These are phyloP conservation scores for Acropora tenuis DNA, from an alignment of 64 coral and sea anemone species.

Conservation along the genomic window DNA sequence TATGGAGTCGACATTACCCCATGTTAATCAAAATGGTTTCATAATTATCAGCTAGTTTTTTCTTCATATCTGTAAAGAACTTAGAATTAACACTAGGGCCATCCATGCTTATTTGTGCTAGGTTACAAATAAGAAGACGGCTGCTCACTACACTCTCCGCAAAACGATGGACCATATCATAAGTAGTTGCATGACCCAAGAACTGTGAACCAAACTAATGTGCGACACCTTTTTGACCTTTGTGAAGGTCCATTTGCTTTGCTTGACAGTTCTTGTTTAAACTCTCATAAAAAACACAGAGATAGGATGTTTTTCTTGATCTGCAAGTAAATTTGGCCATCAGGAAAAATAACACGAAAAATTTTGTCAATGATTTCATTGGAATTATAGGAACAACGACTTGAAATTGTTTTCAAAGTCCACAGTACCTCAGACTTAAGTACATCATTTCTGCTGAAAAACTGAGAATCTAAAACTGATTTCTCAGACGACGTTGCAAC, in stretches of 20 bases:
- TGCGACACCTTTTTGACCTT: conserved; percentile 39
- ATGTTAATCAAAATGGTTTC: conserved; percentile 72
- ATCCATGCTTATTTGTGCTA: conserved; percentile 3
- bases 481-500: neutral
- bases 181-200: conserved; percentile 64
- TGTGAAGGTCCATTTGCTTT: conserved; percentile 78
- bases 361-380: conserved; percentile 49
- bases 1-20: conserved; percentile 68
- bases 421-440: neutral
- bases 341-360: conserved; percentile 59
- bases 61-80: conserved; percentile 14
- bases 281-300: conserved; percentile 72
- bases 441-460: conserved; percentile 63
- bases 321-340: conserved; percentile 61
- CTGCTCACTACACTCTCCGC: conserved; percentile 33
- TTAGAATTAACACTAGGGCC: conserved; percentile 69
- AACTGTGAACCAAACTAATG: conserved; percentile 65
- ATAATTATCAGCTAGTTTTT: conserved; percentile 42
- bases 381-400: neutral
- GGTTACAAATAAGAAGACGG: conserved; percentile 46
- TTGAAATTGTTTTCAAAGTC: too few species aligned
- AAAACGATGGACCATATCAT: conserved; percentile 65
- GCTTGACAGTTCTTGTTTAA: conserved; percentile 59
- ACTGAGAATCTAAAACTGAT: conserved; percentile 40
- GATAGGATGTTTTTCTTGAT: conserved; percentile 64